Conservation (phyloP, 92 coral and sea anemone species). For the Zoanthus gigantus region DNA sequence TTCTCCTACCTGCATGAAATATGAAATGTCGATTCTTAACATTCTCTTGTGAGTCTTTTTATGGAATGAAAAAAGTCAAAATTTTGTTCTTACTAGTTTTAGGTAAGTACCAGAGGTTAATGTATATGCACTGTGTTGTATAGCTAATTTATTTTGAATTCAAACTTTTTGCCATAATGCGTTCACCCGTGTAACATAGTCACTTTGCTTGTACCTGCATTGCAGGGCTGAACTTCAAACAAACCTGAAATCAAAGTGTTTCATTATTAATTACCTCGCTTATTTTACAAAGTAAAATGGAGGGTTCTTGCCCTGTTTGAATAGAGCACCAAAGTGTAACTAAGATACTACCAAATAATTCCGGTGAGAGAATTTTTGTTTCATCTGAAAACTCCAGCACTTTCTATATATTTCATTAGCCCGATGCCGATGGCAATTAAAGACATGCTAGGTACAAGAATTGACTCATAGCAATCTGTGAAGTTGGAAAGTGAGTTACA, state of each 20-base stretch:
- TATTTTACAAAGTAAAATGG: neutral
- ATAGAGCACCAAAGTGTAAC: constrained; percentile 13
- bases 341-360: neutral
- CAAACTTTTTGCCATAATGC: neutral
- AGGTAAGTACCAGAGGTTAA: too few relatives aligned
- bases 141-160: neutral
- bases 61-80: too few relatives aligned
- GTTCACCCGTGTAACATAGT: constrained; percentile 18
- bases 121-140: neutral
- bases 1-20: too few relatives aligned
- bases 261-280: constrained; percentile 17
- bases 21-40: too few relatives aligned
- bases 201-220: constrained; percentile 40
- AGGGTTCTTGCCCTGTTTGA: constrained; percentile 14
- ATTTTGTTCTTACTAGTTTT: too few relatives aligned
- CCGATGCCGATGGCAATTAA: too few relatives aligned
- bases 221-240: neutral
- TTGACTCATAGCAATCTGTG: too few relatives aligned
- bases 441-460: too few relatives aligned
- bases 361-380: neutral
- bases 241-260: neutral
- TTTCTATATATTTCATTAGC: too few relatives aligned
- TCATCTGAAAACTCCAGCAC: too few relatives aligned
- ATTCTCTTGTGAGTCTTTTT: too few relatives aligned
- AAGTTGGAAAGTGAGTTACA: too few relatives aligned